Evolutionary conservation across 2,113 vertebrate genomes (phyloP), one percentile per base, ranked within the genome.

Genomic region (Gracilinanus agilis): DNA sequence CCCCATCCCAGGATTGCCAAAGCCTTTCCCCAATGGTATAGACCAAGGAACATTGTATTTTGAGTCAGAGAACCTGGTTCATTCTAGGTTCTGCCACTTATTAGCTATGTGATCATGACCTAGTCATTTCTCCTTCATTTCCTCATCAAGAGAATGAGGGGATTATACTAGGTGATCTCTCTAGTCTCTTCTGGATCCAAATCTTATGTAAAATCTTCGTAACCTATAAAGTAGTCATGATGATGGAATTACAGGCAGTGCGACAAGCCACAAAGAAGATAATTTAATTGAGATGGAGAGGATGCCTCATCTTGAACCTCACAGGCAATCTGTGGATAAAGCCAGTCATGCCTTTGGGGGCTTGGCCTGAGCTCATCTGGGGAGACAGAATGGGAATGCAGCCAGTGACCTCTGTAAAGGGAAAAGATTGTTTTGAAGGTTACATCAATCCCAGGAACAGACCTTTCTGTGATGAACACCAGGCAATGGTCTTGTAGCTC

Each of bases 391-490:
- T 23, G 67, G 67, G 67, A 83, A 40, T 34, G 40, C 19, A 40
- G 67, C n/a, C 67, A 83, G n/a, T 83, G 34, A 40, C n/a, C 67
- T 40, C 67, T 83, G 34, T 83, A 21, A 83, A 83, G 67, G 67
- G 67, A 83, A 83, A 83, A 83, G 67, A 40, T 83, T 40, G n/a
- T 83, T 83, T 83, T 83, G 67, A 83, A 83, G 67, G 67, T 83
- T 83, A 83, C 67, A 83, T 83, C 67, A 83, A 83, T 83, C 67
- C 19, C 67, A 83, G 67, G 67, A 83, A 83, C 67, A 83, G 67
- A 83, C 67, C 67, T 83, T 83, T 83, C 67, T 83, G 67, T 83
- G 67, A 83, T 83, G 67, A 83, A 40, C 67, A 83, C 67, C 67
- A 83, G 67, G 67, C n/a, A 21, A 83, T 83, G 67, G 67, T 83